These are phyloP conservation scores for Leguminivora glycinivorella DNA, from an alignment of 1,140 invertebrate species.

Conservation along the genomic window DNA sequence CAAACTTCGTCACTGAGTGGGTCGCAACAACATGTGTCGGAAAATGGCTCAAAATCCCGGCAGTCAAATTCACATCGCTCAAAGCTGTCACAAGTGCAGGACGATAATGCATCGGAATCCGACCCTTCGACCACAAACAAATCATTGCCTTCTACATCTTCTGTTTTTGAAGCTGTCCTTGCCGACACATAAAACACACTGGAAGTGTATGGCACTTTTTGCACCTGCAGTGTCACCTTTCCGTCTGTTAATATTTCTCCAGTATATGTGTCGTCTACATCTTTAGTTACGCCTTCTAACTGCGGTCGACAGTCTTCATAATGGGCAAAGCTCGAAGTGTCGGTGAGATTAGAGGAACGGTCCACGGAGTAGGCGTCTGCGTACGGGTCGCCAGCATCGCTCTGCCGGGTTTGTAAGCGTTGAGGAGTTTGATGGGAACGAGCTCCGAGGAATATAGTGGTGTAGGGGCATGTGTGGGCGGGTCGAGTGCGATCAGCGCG, in stretches of 20 bases:
- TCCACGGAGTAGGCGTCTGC: conserved; percentile 73
- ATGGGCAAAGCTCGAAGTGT: conserved; percentile 76
- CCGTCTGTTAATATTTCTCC: conserved; percentile 46
- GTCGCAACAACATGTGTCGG: conserved; percentile 78
- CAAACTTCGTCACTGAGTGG: conserved; percentile 74
- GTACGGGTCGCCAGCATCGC: conserved; percentile 59
- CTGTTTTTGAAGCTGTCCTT: conserved; percentile 58
- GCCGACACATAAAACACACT: conserved; percentile 71
- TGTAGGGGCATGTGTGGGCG: conserved; percentile 70
- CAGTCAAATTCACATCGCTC: conserved; percentile 77
- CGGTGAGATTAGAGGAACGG: conserved; percentile 76
- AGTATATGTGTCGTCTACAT: conserved; percentile 36
- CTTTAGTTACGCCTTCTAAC: conserved; percentile 55
- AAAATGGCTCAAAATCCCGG: conserved; percentile 80
- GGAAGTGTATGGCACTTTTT: conserved; percentile 71
- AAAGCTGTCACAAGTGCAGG: conserved; percentile 76
- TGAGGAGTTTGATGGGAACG: conserved; percentile 57
- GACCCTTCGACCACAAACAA: conserved; percentile 69
- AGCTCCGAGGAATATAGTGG: conserved; percentile 67
- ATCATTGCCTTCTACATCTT: conserved; percentile 52
- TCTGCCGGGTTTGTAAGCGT: conserved; percentile 53
- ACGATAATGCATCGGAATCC: conserved; percentile 73
- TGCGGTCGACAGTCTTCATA: conserved; percentile 73
- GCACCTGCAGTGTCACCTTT: conserved; percentile 61
- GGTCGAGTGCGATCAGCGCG: conserved; percentile 64